Conservation (phyloP, 2,888 invertebrate genomes). For the Polydrusus cervinus region DNA sequence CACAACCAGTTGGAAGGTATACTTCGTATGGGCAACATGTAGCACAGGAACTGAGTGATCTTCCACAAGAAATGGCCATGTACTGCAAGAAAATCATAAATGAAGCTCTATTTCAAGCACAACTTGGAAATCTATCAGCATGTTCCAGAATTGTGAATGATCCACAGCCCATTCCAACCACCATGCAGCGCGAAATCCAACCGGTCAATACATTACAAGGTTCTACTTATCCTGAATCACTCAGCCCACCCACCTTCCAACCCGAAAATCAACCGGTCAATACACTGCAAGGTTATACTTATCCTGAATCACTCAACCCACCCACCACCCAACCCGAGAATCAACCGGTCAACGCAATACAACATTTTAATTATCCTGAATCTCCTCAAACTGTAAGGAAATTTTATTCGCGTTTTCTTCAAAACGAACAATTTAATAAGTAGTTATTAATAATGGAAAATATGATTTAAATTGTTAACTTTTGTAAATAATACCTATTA, state of each 20-base stretch:
- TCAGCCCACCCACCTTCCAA: background rate
- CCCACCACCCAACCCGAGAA: background rate
- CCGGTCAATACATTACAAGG: too few species aligned
- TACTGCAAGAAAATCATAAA: conserved; percentile 33
- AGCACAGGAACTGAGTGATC: conserved; percentile 2
- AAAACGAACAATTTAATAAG: background rate
- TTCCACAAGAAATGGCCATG: conserved; percentile 16
- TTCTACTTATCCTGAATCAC: background rate
- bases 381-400: background rate
- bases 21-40: conserved; percentile 9
- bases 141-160: background rate
- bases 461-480: conserved; percentile 14
- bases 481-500: background rate
- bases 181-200: too few species aligned
- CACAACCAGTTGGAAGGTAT: conserved; percentile 15
- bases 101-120: conserved; percentile 18
- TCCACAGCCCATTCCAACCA: background rate
- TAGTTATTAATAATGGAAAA: conserved; percentile 1
- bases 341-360: background rate
- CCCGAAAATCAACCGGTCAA: too few species aligned
- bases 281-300: background rate
- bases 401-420: background rate
- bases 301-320: background rate
- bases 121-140: conserved; percentile 12
- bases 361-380: background rate